Evolutionary conservation across 2,888 invertebrate genomes (phyloP).

Genomic region (Ellobium chinense): DNA sequence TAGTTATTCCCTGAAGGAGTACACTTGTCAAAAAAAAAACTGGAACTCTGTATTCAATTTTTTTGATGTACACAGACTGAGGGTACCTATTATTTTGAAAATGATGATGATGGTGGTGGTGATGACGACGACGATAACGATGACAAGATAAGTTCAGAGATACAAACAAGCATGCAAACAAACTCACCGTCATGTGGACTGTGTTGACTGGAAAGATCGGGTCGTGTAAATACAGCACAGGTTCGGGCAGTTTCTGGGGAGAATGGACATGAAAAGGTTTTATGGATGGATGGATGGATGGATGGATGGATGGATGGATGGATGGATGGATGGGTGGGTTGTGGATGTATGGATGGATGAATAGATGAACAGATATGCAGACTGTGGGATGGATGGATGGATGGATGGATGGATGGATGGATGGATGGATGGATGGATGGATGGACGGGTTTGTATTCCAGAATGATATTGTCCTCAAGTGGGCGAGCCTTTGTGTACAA

Average conservation of each 20-base stretch:
- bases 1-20: no score
- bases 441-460: background rate
- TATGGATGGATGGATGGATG: background rate
- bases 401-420: background rate
- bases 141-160: background rate
- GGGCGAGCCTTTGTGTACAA: no score
- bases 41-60: no score
- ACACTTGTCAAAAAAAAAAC: no score
- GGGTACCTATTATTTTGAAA: no score
- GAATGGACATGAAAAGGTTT: no score
- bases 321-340: background rate
- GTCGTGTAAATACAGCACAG: slow-evolving; percentile 4
- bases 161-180: background rate
- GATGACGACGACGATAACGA: no score
- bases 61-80: no score
- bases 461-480: no score
- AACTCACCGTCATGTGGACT: slow-evolving; percentile 34
- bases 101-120: no score
- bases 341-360: background rate
- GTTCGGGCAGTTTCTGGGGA: slow-evolving; percentile 18
- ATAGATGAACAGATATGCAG: background rate
- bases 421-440: background rate
- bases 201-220: slow-evolving; percentile 22
- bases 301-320: background rate
- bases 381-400: background rate